Conservation (phyloP, 2,113 vertebrate genomes). For the Eretmochelys imbricata region DNA sequence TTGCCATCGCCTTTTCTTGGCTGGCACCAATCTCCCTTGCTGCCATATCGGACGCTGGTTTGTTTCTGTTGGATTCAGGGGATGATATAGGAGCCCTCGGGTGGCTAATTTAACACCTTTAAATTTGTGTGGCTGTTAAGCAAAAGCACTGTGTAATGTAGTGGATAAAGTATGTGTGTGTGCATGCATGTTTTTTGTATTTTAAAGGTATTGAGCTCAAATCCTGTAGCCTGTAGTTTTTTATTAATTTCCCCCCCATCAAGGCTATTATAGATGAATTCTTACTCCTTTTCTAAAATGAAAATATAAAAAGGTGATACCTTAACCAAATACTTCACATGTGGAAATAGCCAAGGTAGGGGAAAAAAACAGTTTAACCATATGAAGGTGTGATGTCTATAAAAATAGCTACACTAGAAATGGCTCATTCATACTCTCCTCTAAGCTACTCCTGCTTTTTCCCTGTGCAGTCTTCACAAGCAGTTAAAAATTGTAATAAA, state of each 20-base stretch:
- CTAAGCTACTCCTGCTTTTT: not conserved
- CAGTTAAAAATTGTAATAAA: constrained; percentile 33
- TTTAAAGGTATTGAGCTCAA: not conserved
- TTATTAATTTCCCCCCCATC: not conserved
- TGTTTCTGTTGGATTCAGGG: constrained; percentile 26
- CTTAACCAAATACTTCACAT: not conserved
- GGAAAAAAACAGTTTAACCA: not conserved
- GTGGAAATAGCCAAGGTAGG: not conserved
- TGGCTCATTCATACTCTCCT: constrained; percentile 2
- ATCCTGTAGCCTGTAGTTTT: not conserved
- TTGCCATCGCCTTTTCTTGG: not conserved
- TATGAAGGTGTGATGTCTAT: constrained; percentile 59
- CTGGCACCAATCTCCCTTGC: not conserved
- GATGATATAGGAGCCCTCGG: constrained; percentile 23
- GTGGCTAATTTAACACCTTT: constrained; percentile 42
- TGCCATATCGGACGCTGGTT: not conserved
- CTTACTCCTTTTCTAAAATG: not conserved
- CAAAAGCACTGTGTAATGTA: not conserved
- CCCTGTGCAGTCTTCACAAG: constrained; percentile 23
- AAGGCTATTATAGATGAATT: not conserved
- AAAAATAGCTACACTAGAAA: constrained; percentile 50
- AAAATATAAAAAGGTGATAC: not conserved
- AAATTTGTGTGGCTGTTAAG: not conserved
- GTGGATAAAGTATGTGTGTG: not conserved
- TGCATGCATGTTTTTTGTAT: not conserved